Evolutionary conservation across 2,888 invertebrate genomes (phyloP), one percentile per base, ranked within the genome.

Genomic region (Himalopsyche kuldschensis): DNA sequence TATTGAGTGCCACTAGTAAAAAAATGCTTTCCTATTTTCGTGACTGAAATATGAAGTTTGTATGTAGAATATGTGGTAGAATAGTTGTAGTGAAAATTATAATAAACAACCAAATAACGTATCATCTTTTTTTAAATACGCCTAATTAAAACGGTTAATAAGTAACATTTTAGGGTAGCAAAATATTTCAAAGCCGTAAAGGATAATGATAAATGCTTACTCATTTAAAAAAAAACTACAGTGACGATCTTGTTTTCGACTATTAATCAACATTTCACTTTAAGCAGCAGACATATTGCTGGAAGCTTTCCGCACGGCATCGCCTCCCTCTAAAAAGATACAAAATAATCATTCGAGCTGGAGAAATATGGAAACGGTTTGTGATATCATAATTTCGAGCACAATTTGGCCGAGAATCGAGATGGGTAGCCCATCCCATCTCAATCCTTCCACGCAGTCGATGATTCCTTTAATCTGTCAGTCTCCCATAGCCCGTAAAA

Each of bases 391-490:
- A 83, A 83, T 81, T 83, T 81, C 69, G 78, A 81, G 80, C 83
- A 75, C 78, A 83, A 83, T 83, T 81, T 83, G 80, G 80, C 78
- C 69, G 69, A 55, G 55, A 79, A 79, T 75, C 79, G 76, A 35
- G 35, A 77, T 20, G 77, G 75, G 35, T 79, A 47, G 31, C 41
- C 31, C 31, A 20, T 31, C 30, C 63, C 78, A 17, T 55, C 80
- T 35, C 82, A 84, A 84, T 85, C 83, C 83, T 84, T 86, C 84
- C 80, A 76, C 63, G 82, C 80, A 78, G 75, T 48, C 85, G 79
- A 84, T 85, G 86, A 86, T 86, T 86, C 81, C 85, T 83, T 87
- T 87, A 87, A 87, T 87, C 87, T 87, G 87, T 87, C 86, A 86
- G 87, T 85, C 83, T 86, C 86, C 83, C 84, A 80, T 86, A 86